These are phyloP conservation scores for Ceriagrion tenellum DNA, from an alignment of 2,888 invertebrate genomes.

Conservation along the genomic window DNA sequence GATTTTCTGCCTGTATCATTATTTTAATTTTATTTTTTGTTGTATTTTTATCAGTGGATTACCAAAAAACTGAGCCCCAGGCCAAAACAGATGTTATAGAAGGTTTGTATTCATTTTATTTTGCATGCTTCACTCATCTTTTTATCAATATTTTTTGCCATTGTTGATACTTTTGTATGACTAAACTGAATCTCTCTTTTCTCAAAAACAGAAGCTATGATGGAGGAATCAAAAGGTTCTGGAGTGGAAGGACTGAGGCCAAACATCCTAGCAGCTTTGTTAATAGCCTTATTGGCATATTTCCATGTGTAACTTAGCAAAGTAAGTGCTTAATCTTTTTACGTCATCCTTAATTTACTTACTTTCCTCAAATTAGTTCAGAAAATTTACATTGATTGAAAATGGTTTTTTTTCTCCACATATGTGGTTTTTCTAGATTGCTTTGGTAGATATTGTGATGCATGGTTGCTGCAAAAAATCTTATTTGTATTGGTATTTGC, in stretches of 20 bases:
- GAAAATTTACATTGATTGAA: too few relatives aligned
- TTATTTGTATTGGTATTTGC: too few relatives aligned
- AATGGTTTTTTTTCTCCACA: too few relatives aligned
- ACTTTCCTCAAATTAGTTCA: too few relatives aligned
- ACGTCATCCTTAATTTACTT: background rate
- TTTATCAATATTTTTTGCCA: background rate
- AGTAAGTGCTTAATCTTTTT: background rate
- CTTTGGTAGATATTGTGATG: too few relatives aligned
- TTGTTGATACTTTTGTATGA: background rate
- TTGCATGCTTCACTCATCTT: background rate
- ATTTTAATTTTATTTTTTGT: background rate
- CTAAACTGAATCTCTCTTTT: background rate
- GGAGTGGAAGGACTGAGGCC: slow-evolving; percentile 37
- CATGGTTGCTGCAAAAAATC: too few relatives aligned
- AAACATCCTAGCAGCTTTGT: slow-evolving; percentile 11
- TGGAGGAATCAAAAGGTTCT: slow-evolving; percentile 41
- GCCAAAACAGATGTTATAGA: slow-evolving; percentile 26
- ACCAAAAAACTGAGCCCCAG: slow-evolving; percentile 66
- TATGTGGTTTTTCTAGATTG: too few relatives aligned
- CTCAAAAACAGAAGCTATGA: background rate
- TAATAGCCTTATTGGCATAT: slow-evolving; percentile 9
- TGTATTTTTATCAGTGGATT: slow-evolving; percentile 51
- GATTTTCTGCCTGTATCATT: background rate
- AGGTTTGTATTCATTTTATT: slow-evolving; percentile 43
- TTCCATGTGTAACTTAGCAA: slow-evolving; percentile 47